Base-by-base conservation (phyloP, 1,140 invertebrate genomes). In the Ceratina australensis region DNA sequence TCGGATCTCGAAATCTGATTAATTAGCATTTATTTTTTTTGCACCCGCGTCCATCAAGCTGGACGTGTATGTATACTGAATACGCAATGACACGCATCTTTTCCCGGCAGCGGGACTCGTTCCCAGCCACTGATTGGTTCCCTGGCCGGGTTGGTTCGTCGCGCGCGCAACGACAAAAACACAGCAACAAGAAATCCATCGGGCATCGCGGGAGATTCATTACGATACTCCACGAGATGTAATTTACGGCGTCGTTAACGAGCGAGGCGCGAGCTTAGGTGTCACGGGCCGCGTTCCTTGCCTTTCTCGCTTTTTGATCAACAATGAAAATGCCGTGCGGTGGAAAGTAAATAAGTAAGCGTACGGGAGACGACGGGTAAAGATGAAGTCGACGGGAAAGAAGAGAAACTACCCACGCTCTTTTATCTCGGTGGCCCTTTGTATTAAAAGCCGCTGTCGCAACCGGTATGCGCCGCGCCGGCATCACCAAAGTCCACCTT, bases 21-120 rank as follows among this genome's bases (percentile, higher is more conserved):
- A 42, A 42, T 42, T 10, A 42, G 33, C 10, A 42, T 10, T 42
- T 42, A 42, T 42, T 42, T 42, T 42, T 42, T 42, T 42, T 67
- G 63, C 33, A 64, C 47, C 52, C 56, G 56, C 72, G 24, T 0
- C 76, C 80, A 79, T 81, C 76, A 72, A 83, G 87, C 86, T 89
- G 87, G 89, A 90, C 88, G 83, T 42, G 84, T 81, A 80, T 82
- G 85, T 84, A 84, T 64, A 71, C 80, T 88, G 88, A 90, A 91
- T 91, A 90, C 89, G 77, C 83, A 90, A 90, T 89, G 84, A 89
- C 88, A 79, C 86, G 89, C 87, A 76, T 80, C 67, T 84, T 82
- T 76, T 56, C 49, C 59, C 64, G 69, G 24, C 56, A 52, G 57
- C 59, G 61, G 60, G 68, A 72, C 66, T 63, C 79, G 57, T 50